Base-by-base conservation (phyloP, 1,140 invertebrate genomes). In the Ostrea edulis region DNA sequence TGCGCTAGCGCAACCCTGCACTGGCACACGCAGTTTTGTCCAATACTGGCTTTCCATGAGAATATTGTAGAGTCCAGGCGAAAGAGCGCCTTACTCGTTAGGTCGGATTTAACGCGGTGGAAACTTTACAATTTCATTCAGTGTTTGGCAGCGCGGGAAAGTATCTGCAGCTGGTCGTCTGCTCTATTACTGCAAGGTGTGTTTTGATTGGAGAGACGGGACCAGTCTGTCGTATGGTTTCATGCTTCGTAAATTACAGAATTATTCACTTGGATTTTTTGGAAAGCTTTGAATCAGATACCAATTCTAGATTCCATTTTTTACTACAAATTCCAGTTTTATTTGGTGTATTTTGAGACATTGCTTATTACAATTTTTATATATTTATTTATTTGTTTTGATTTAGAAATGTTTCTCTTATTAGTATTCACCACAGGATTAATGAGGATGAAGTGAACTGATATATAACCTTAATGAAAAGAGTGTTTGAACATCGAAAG, bases 81-180 rank as follows among this genome's bases (percentile, higher is more conserved):
- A 77, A 44, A 77, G 25, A 77, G 68, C 68, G 29, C 25, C 25
- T 44, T 25, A 25, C 68, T 62, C 25, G 68, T 77, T 25, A 77
- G 29, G 68, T 77, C 22, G 68, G 68, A 77, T 77, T 77, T 77
- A 29, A 77, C 68, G 14, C 68, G 8, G 68, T 35, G 68, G 68
- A 29, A 29, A 29, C 68, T 35, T 35, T 17, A 77, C 68, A 29
- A 77, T 77, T 77, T 77, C 68, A 77, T 77, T 77, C 68, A 77
- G 68, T 77, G 68, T 77, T 25, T 44, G 25, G 68, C 68, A 77
- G 68, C 68, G 68, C 68, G 68, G 68, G 68, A 77, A 77, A 29
- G 22, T 77, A 35, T 35, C 29, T 35, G 17, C 68, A 77, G 68
- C 22, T 77, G 68, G 68, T 77, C 68, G 68, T 77, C 68, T 77